Evolutionary conservation across 2,797 vertebrate species (phyloP).

Genomic region (Bryconaethiops microstoma): DNA sequence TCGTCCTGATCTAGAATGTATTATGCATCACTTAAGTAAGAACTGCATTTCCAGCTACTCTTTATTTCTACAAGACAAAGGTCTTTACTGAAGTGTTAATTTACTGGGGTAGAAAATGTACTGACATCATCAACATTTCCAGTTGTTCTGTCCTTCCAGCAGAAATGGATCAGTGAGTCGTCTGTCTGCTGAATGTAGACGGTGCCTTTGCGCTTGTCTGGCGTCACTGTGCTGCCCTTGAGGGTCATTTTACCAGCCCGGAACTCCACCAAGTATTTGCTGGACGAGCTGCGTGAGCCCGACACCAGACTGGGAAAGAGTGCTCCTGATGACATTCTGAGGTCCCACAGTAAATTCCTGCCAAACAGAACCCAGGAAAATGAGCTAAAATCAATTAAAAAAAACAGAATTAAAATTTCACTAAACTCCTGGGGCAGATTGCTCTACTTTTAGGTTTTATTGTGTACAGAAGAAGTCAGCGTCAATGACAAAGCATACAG

Average conservation of each 20-base stretch:
- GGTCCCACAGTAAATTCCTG: background rate
- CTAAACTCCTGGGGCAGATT: background rate
- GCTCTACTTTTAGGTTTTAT: background rate
- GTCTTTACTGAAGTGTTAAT: background rate
- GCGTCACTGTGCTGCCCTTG: constrained; percentile 92
- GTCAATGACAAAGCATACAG: background rate
- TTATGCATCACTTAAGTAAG: too few relatives aligned
- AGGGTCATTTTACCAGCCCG: constrained; percentile 94
- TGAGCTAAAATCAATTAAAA: background rate
- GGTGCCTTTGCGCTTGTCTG: constrained; percentile 92
- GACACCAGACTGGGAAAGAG: constrained; percentile 94
- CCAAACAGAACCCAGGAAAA: background rate
- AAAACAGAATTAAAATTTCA: background rate
- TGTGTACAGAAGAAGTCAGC: too few relatives aligned
- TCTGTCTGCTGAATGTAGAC: constrained; percentile 97
- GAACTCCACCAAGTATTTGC: constrained; percentile 95
- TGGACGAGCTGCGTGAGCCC: constrained; percentile 90
- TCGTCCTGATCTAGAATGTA: background rate
- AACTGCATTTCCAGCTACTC: background rate
- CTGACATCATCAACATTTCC: constrained; percentile 93
- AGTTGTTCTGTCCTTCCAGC: constrained; percentile 94
- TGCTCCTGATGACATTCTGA: constrained; percentile 90
- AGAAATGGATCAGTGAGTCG: constrained; percentile 96
- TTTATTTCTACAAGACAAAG: background rate
- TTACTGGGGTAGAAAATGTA: constrained; percentile 28